These are phyloP conservation scores for Eurypyga helias DNA, from an alignment of 2,113 vertebrate genomes.

Conservation along the genomic window DNA sequence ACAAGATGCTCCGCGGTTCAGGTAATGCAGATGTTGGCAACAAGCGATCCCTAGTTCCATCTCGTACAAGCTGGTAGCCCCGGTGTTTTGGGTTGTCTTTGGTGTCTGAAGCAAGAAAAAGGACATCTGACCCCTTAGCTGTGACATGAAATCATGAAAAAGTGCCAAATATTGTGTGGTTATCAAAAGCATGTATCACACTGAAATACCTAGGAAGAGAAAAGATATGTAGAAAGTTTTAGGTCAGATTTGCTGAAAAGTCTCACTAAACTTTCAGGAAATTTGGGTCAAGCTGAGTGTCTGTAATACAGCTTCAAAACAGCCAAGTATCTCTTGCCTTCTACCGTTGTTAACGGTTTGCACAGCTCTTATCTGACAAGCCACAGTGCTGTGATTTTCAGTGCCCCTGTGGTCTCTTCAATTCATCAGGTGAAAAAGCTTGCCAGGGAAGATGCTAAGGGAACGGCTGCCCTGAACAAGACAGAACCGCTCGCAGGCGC, in stretches of 20 bases:
- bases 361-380: conserved; percentile 13
- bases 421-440: neutral
- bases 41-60: neutral
- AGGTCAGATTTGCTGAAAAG: neutral
- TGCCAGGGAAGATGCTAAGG: neutral
- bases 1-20: neutral
- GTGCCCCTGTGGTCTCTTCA: neutral
- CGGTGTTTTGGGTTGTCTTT: neutral
- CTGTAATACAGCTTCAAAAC: neutral
- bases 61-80: neutral
- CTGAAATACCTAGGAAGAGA: neutral
- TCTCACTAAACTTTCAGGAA: neutral
- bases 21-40: neutral
- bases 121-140: neutral
- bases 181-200: conserved; percentile 2
- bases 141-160: neutral
- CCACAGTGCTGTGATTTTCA: neutral
- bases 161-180: neutral
- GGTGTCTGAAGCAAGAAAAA: neutral
- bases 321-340: neutral
- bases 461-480: neutral
- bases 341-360: neutral
- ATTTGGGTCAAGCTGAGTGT: neutral
- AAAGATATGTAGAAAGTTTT: conserved; percentile 13
- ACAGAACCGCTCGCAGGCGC: neutral